Evolutionary conservation across 1,140 invertebrate species (phyloP).

Genomic region (Drosophila albomicans): DNA sequence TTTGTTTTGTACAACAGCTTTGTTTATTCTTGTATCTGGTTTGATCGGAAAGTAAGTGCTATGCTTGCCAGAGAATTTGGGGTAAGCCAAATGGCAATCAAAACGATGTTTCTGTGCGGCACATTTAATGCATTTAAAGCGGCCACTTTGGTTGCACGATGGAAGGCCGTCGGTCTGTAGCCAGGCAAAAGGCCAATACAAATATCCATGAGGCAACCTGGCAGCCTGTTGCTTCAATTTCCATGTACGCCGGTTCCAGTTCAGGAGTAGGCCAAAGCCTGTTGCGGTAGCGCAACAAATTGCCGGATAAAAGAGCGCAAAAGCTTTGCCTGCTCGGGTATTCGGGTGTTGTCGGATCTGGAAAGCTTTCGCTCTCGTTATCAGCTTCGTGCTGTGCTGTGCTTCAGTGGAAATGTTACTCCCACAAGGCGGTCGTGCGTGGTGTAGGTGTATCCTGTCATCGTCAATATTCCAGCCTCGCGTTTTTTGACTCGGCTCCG

Average conservation of each 20-base stretch:
- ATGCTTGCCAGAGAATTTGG: slow-evolving; percentile 10
- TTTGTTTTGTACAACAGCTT: neutral
- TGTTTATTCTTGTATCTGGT: neutral
- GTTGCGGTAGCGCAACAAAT: slow-evolving; percentile 79
- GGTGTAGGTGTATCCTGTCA: slow-evolving; percentile 58
- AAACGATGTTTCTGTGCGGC: slow-evolving; percentile 36
- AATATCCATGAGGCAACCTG: slow-evolving; percentile 4
- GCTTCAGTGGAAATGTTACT: slow-evolving; percentile 56
- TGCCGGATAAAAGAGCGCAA: slow-evolving; percentile 69
- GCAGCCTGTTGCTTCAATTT: slow-evolving; percentile 69
- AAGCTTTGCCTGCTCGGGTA: slow-evolving; percentile 37
- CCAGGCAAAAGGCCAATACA: slow-evolving; percentile 27
- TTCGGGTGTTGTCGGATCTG: too few relatives aligned
- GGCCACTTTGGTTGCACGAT: slow-evolving; percentile 52
- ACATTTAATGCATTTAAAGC: slow-evolving; percentile 77
- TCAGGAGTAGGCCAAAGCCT: slow-evolving; percentile 51
- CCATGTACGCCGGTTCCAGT: slow-evolving; percentile 39
- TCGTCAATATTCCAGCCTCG: slow-evolving; percentile 64
- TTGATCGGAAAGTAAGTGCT: slow-evolving; percentile 7
- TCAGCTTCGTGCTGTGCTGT: slow-evolving; percentile 24
- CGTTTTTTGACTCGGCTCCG: slow-evolving; percentile 46
- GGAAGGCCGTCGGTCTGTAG: slow-evolving; percentile 4
- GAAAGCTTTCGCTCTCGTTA: slow-evolving; percentile 59
- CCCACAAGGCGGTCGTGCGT: slow-evolving; percentile 46
- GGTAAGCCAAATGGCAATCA: slow-evolving; percentile 30